phyloP scores from a whole-genome alignment of 2,888 invertebrate species.

The Ernsta delagoae region DNA sequence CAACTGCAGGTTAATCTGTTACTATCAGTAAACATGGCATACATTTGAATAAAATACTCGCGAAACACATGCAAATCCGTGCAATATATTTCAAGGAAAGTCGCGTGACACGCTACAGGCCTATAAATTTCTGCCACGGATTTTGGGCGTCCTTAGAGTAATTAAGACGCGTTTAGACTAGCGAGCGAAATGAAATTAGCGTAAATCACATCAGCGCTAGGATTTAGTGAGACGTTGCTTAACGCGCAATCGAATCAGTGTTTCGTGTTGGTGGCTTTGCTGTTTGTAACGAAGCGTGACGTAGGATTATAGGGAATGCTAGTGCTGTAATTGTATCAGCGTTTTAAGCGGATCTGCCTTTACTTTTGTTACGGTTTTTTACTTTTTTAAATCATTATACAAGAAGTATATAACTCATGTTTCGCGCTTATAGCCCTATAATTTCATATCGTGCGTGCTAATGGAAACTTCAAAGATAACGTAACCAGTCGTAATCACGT shows the following conservation, averaged over 20 bases:
- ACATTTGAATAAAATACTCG: constrained; percentile 34
- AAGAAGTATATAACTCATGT: too few species aligned
- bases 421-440: too few species aligned
- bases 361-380: not conserved
- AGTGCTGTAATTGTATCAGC: not conserved
- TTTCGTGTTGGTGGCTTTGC: constrained; percentile 71
- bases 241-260: constrained; percentile 78
- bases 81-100: constrained; percentile 36
- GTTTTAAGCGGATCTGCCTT: not conserved
- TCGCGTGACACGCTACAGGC: constrained; percentile 35
- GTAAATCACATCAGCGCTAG: constrained; percentile 80
- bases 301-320: constrained; percentile 33
- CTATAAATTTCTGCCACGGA: constrained; percentile 48
- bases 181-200: constrained; percentile 77
- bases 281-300: constrained; percentile 61
- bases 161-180: constrained; percentile 73
- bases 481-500: too few species aligned
- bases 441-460: too few species aligned
- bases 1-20: constrained; percentile 27
- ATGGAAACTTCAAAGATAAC: too few species aligned
- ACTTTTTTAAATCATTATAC: too few species aligned
- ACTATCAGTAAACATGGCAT: constrained; percentile 25
- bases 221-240: constrained; percentile 71
- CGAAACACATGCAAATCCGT: constrained; percentile 35
- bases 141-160: constrained; percentile 61